Percentiles rank a stretch among this genome's conserved stretches.
Conservation (phyloP, 2,113 vertebrate species). For the Salminus brasiliensis region DNA sequence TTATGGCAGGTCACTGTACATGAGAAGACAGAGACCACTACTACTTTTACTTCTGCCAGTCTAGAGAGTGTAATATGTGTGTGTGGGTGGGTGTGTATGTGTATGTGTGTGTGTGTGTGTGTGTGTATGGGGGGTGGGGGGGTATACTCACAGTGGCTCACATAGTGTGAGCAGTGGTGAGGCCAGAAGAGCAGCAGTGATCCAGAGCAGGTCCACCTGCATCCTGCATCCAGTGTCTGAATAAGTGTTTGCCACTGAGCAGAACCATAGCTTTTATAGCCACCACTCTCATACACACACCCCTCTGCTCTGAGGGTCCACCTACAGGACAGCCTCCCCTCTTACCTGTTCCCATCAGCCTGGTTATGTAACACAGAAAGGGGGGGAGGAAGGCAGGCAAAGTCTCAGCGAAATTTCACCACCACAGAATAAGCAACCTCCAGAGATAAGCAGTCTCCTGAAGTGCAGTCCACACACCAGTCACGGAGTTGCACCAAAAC, state of each 20-base stretch:
- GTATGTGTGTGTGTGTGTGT: not conserved
- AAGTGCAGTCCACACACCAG: not conserved
- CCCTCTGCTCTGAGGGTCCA: not conserved
- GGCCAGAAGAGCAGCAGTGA: conserved; percentile 25
- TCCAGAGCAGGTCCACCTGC: conserved; percentile 21
- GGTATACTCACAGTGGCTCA: conserved; percentile 45
- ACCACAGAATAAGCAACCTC: not conserved
- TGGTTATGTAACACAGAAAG: conserved; percentile 5
- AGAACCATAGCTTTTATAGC: not conserved
- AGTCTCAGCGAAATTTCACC: too few species aligned
- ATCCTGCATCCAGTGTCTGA: not conserved
- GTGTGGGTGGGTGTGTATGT: too few species aligned
- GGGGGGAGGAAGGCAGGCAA: too few species aligned
- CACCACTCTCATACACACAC: not conserved
- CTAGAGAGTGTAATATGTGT: too few species aligned
- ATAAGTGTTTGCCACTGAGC: not conserved
- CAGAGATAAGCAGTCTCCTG: not conserved
- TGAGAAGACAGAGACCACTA: too few species aligned
- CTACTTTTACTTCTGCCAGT: too few species aligned
- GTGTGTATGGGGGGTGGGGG: not conserved
- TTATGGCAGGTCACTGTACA: too few species aligned
- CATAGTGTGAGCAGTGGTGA: conserved; percentile 31
- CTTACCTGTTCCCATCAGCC: conserved; percentile 1
- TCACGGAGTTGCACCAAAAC: not conserved
- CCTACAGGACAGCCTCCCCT: not conserved